Base-by-base conservation (phyloP, 30 jellyfish, hydroid and myxozoan genomes). In the Morbakka virulenta region DNA sequence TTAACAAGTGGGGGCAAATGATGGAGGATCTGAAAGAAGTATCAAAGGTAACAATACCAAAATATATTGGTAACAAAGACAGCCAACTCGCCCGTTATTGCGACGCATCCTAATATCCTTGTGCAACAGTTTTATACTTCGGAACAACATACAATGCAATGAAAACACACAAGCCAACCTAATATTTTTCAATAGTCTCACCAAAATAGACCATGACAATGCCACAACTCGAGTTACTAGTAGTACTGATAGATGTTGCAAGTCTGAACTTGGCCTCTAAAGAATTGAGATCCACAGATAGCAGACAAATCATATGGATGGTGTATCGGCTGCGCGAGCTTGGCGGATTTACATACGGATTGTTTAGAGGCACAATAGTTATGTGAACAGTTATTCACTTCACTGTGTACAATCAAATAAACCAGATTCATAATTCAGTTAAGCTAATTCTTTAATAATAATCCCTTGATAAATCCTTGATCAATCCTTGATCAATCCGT, bases 141-240 rank as follows among this genome's bases (percentile, higher is more conserved):
- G n/a, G n/a, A n/a, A n/a, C n/a, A n/a, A n/a, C n/a, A n/a, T n/a
- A n/a, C n/a, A n/a, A n/a, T n/a, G n/a, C n/a, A n/a, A n/a, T n/a
- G n/a, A n/a, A n/a, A n/a, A n/a, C n/a, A n/a, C n/a, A n/a, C n/a
- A n/a, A n/a, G n/a, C n/a, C n/a, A n/a, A n/a, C n/a, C n/a, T n/a
- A n/a, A n/a, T n/a, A n/a, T n/a, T n/a, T n/a, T n/a, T n/a, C n/a
- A n/a, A n/a, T n/a, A n/a, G n/a, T n/a, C n/a, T n/a, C n/a, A n/a
- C n/a, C n/a, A n/a, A n/a, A n/a, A n/a, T n/a, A n/a, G n/a, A n/a
- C n/a, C 26, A 68, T 68, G 67, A 22, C 80, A 14, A 68, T 68
- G 17, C 80, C 80, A 68, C 70, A 68, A 4, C 35, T 68, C 20
- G 80, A 68, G 32, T 36, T 68, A 11, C 9, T 0, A 21, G 80